These are phyloP conservation scores for Eucriotettix oculatus DNA, from an alignment of 2,888 invertebrate genomes.

Conservation along the genomic window DNA sequence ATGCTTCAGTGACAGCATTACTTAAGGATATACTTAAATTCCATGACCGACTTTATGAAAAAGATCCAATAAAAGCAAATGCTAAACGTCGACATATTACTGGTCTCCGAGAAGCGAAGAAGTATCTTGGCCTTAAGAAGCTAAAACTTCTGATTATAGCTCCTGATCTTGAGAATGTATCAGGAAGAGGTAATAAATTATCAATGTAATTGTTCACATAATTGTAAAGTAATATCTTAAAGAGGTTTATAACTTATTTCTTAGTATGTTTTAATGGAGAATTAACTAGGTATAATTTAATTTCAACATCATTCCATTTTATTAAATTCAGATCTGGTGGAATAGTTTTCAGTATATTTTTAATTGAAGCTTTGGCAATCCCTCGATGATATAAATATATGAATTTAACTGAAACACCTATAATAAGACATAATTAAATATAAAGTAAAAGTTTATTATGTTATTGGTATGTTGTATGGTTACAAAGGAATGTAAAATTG, in stretches of 20 bases:
- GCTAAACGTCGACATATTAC: constrained; percentile 38
- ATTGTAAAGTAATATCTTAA: neutral
- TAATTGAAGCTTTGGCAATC: no score
- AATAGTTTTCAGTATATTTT: no score
- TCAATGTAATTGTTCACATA: neutral
- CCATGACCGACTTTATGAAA: constrained; percentile 40
- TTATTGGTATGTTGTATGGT: no score
- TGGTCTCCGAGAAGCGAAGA: constrained; percentile 43
- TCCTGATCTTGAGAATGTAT: constrained; percentile 36
- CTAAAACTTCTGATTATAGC: constrained; percentile 43
- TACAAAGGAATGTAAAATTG: no score
- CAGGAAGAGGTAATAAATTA: neutral
- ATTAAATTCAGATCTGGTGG: no score
- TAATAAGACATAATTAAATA: no score
- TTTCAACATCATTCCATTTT: no score
- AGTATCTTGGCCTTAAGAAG: constrained; percentile 37
- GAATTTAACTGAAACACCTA: no score
- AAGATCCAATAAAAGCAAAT: constrained; percentile 38
- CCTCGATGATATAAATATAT: no score
- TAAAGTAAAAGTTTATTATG: no score
- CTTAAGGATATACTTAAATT: constrained; percentile 38
- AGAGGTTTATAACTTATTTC: neutral
- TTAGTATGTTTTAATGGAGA: no score
- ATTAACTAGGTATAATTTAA: no score
- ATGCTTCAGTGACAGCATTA: constrained; percentile 28